These are phyloP conservation scores for Hippopotamyrus pictus DNA, from an alignment of 2,797 vertebrate species.

Conservation along the genomic window DNA sequence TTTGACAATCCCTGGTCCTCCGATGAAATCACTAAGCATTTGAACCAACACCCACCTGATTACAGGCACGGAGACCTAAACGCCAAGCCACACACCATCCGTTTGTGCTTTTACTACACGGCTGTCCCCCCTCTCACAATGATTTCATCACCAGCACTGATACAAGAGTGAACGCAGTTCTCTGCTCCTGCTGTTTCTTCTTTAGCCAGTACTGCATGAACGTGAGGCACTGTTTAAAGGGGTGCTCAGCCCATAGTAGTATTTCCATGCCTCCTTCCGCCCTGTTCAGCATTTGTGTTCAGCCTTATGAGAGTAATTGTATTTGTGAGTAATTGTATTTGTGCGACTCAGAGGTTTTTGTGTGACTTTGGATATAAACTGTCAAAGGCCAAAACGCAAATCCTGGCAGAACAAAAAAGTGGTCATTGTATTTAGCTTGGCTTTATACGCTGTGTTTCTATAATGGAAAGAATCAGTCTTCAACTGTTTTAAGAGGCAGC, in stretches of 20 bases:
- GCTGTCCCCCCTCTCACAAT: background rate
- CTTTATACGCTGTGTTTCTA: background rate
- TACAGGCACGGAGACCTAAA: background rate
- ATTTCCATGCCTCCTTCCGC: background rate
- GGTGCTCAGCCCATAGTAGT: background rate
- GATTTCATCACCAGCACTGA: background rate
- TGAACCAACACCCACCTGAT: background rate
- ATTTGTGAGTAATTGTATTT: background rate
- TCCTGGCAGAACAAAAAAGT: background rate
- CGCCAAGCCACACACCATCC: background rate
- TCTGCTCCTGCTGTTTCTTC: background rate
- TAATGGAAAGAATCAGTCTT: background rate
- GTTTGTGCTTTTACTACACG: background rate
- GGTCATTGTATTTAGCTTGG: background rate
- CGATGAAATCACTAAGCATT: background rate
- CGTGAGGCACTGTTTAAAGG: background rate
- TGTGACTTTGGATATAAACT: background rate
- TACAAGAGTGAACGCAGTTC: background rate
- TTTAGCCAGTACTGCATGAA: background rate
- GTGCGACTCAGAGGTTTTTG: background rate
- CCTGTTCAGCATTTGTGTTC: background rate
- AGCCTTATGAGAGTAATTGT: background rate
- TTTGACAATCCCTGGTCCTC: background rate
- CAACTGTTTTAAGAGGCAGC: background rate
- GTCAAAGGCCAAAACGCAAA: background rate